A percentile compares a stretch with the other conserved stretches of the same genome.
These are phyloP conservation scores for Homalodisca vitripennis DNA, from an alignment of 1,140 invertebrate genomes.

Conservation along the genomic window DNA sequence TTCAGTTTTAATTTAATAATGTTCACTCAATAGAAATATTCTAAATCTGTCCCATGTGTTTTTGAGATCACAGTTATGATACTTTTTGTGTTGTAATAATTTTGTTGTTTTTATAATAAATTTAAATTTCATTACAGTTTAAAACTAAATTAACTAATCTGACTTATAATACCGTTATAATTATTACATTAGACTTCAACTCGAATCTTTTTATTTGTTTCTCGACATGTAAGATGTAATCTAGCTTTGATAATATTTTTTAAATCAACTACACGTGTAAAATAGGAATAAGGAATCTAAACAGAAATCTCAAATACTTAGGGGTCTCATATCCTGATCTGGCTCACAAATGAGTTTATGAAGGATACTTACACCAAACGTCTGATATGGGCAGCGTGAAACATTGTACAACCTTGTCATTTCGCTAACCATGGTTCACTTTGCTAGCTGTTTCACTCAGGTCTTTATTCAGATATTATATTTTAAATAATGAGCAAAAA, in stretches of 20 bases:
- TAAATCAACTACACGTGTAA: neutral
- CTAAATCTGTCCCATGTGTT: too few relatives aligned
- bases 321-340: neutral
- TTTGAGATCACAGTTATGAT: too few relatives aligned
- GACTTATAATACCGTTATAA: too few relatives aligned
- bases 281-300: neutral
- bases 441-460: neutral
- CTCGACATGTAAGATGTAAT: neutral
- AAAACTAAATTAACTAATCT: too few relatives aligned
- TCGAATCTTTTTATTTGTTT: neutral
- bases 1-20: too few relatives aligned
- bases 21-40: too few relatives aligned
- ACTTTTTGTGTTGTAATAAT: too few relatives aligned
- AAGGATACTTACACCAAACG: slow-evolving; percentile 15
- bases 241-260: neutral
- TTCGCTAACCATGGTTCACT: neutral
- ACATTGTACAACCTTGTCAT: slow-evolving; percentile 11
- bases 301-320: too few relatives aligned
- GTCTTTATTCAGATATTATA: neutral
- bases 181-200: neutral
- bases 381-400: slow-evolving; percentile 18
- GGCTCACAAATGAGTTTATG: neutral
- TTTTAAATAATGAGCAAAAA: neutral
- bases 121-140: too few relatives aligned
- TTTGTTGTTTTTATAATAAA: too few relatives aligned